phyloP scores from a whole-genome alignment of 92 coral and sea anemone species.

The Desmophyllum pertusum region DNA sequence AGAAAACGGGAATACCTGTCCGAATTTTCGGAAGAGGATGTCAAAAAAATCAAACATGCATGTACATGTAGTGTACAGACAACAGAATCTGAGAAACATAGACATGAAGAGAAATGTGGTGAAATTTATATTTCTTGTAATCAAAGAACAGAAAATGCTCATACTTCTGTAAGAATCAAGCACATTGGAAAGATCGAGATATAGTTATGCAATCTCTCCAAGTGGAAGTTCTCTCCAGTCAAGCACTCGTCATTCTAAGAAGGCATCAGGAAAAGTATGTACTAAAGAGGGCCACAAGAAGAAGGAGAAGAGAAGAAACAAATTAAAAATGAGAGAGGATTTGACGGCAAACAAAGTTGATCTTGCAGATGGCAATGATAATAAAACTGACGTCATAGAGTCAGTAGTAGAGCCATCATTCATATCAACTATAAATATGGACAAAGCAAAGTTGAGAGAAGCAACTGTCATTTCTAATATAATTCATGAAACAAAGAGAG shows the following conservation, averaged over 20 bases:
- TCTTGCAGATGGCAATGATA: background rate
- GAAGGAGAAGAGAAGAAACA: background rate
- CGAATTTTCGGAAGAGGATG: background rate
- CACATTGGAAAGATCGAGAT: background rate
- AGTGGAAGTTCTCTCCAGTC: background rate
- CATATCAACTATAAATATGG: background rate
- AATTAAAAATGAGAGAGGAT: no score
- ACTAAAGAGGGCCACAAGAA: background rate
- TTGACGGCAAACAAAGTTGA: background rate
- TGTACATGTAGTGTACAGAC: background rate
- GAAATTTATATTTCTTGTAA: no score
- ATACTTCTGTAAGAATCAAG: no score
- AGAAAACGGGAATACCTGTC: background rate
- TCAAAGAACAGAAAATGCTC: no score
- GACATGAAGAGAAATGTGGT: background rate
- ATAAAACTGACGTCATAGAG: no score
- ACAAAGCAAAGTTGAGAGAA: background rate
- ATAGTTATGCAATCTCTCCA: no score
- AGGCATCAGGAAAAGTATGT: no score
- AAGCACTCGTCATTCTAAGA: background rate
- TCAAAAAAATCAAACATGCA: background rate
- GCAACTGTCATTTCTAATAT: background rate
- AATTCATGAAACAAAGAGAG: conserved; percentile 24
- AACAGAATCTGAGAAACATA: background rate
- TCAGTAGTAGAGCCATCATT: no score